phyloP scores from a whole-genome alignment of 53 echinoderm and acorn worm genomes.

The Mesocentrotus franciscanus region DNA sequence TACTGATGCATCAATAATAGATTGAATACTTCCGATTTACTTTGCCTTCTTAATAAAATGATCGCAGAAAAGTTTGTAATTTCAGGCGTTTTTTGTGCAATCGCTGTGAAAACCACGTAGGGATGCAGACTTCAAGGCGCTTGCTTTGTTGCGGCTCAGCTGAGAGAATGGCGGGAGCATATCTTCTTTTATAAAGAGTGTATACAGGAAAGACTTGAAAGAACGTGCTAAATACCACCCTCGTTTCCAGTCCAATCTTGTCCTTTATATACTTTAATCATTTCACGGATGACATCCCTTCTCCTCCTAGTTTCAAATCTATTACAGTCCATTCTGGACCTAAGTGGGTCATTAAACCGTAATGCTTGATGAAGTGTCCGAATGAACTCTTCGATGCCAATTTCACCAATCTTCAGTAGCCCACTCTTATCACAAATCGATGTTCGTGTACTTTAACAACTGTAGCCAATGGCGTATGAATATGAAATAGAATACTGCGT shows the following conservation, averaged over 20 bases:
- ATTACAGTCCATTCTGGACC: not conserved
- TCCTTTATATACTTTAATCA: not conserved
- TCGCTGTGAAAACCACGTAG: slow-evolving; percentile 38
- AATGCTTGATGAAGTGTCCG: not conserved
- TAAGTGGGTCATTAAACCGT: not conserved
- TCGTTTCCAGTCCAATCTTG: not conserved
- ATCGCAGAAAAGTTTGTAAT: slow-evolving; percentile 23
- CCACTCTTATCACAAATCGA: too few relatives aligned
- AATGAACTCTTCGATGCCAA: not conserved
- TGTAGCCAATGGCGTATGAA: too few relatives aligned
- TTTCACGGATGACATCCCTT: slow-evolving; percentile 21
- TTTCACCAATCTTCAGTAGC: too few relatives aligned
- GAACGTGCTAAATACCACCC: slow-evolving; percentile 39
- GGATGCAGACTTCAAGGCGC: slow-evolving; percentile 28
- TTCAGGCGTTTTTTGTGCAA: slow-evolving; percentile 38
- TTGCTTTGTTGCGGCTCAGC: not conserved
- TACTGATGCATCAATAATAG: not conserved
- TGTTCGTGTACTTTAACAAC: too few relatives aligned
- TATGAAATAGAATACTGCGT: too few relatives aligned
- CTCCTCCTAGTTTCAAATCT: not conserved
- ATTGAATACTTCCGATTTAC: slow-evolving; percentile 49
- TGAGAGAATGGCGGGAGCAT: not conserved
- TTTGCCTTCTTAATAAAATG: not conserved
- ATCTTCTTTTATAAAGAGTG: not conserved
- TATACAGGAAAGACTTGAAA: not conserved